Conservation (phyloP, 2,888 invertebrate genomes). For the Limulus polyphemus region DNA sequence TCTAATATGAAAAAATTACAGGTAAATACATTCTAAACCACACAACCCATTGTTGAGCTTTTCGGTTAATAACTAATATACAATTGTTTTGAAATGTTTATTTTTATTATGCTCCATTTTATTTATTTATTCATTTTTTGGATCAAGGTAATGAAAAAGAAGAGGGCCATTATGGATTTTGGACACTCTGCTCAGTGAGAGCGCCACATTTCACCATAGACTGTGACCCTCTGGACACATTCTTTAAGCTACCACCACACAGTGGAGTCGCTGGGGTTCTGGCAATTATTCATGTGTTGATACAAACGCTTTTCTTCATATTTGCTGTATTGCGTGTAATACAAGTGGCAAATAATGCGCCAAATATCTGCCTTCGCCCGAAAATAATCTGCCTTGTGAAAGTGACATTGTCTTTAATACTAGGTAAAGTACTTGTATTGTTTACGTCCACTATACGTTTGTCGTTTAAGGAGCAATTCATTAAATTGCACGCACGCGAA, state of each 20-base stretch:
- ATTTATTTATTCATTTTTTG: not conserved
- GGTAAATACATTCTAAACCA: no score
- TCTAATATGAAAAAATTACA: no score
- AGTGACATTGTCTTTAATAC: constrained; percentile 12
- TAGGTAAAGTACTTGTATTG: constrained; percentile 8
- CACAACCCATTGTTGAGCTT: no score
- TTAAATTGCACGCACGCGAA: no score
- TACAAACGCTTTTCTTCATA: constrained; percentile 7
- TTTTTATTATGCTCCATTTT: not conserved
- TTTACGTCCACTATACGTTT: no score
- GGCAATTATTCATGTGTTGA: constrained; percentile 11
- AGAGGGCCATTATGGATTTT: constrained; percentile 16
- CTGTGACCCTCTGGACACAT: constrained; percentile 8
- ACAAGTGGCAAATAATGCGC: constrained; percentile 6
- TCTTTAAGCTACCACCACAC: constrained; percentile 7
- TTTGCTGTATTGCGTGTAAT: constrained; percentile 8
- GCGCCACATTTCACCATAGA: not conserved
- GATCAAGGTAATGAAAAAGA: constrained; percentile 11
- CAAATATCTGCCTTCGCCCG: constrained; percentile 13
- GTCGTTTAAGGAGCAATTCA: no score
- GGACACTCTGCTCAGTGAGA: constrained; percentile 14
- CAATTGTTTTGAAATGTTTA: no score
- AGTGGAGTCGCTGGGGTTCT: constrained; percentile 8
- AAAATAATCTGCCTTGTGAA: constrained; percentile 14
- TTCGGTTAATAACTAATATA: no score